Conservation (phyloP, 2,888 invertebrate genomes). For the Thymelicus lineola region DNA sequence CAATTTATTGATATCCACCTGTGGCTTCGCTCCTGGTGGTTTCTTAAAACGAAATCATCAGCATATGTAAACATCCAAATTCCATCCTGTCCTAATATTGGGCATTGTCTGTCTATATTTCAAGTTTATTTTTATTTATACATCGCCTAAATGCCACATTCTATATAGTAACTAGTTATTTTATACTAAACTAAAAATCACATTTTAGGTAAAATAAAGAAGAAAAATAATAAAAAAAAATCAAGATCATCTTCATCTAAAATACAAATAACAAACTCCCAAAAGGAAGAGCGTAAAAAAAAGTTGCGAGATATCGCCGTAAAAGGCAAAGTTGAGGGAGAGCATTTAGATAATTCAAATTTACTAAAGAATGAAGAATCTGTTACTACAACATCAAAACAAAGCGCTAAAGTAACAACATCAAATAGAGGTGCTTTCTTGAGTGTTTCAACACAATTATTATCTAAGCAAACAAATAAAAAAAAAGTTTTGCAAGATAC, state of each 20-base stretch:
- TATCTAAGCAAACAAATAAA: constrained; percentile 58
- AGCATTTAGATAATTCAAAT: constrained; percentile 38
- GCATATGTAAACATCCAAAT: too few relatives aligned
- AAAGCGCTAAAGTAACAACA: constrained; percentile 77
- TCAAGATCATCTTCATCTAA: constrained; percentile 46
- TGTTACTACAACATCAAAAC: constrained; percentile 48
- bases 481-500: constrained; percentile 44
- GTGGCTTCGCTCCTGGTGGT: too few relatives aligned
- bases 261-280: constrained; percentile 57
- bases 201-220: constrained; percentile 26
- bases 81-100: too few relatives aligned
- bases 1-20: too few relatives aligned
- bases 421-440: constrained; percentile 85
- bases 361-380: constrained; percentile 47
- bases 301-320: constrained; percentile 80
- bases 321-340: constrained; percentile 58
- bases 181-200: background rate
- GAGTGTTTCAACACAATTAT: constrained; percentile 56
- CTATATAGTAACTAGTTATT: too few relatives aligned
- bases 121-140: background rate
- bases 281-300: constrained; percentile 77
- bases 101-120: background rate
- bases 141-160: too few relatives aligned
- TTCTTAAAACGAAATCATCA: too few relatives aligned
- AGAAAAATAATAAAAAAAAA: constrained; percentile 9